Evolutionary conservation across 2,113 vertebrate species (phyloP).

Genomic region (Protomyctophum bolini): DNA sequence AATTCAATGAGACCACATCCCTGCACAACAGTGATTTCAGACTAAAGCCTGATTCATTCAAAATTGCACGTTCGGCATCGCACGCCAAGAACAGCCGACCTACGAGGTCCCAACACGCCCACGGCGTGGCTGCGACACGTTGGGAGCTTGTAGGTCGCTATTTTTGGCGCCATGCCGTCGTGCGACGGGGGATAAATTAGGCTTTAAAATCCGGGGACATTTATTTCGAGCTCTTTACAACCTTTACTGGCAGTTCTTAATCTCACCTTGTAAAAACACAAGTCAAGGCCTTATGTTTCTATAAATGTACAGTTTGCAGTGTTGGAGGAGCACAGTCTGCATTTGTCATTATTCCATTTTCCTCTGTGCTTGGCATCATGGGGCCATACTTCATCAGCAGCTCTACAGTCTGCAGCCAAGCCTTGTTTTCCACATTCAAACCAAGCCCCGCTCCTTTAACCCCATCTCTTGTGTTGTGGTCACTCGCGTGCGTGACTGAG

Average conservation of each 20-base stretch:
- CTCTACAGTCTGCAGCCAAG: slow-evolving; percentile 48
- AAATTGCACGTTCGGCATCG: too few relatives aligned
- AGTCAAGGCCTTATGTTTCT: slow-evolving; percentile 46
- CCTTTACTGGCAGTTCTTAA: slow-evolving; percentile 38
- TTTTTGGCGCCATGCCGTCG: too few relatives aligned
- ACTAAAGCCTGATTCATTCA: background rate
- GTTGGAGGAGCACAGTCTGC: slow-evolving; percentile 60
- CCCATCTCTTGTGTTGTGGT: slow-evolving; percentile 66
- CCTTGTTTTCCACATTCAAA: slow-evolving; percentile 60
- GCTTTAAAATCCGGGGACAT: slow-evolving; percentile 33
- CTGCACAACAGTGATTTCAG: slow-evolving; percentile 44
- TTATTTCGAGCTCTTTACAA: slow-evolving; percentile 60
- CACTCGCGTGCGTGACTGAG: slow-evolving; percentile 28
- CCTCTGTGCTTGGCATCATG: slow-evolving; percentile 50
- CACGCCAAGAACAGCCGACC: too few relatives aligned
- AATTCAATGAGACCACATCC: background rate
- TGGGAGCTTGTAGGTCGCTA: too few relatives aligned
- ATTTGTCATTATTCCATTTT: slow-evolving; percentile 74
- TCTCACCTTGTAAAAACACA: slow-evolving; percentile 52
- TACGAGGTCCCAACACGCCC: too few relatives aligned
- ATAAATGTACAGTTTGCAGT: slow-evolving; percentile 31
- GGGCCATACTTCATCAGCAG: slow-evolving; percentile 53
- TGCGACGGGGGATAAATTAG: too few relatives aligned
- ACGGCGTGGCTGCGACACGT: too few relatives aligned
- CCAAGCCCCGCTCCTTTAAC: slow-evolving; percentile 56